Evolutionary conservation across 2,797 vertebrate species (phyloP).

Genomic region (Gobionotothen gibberifrons): DNA sequence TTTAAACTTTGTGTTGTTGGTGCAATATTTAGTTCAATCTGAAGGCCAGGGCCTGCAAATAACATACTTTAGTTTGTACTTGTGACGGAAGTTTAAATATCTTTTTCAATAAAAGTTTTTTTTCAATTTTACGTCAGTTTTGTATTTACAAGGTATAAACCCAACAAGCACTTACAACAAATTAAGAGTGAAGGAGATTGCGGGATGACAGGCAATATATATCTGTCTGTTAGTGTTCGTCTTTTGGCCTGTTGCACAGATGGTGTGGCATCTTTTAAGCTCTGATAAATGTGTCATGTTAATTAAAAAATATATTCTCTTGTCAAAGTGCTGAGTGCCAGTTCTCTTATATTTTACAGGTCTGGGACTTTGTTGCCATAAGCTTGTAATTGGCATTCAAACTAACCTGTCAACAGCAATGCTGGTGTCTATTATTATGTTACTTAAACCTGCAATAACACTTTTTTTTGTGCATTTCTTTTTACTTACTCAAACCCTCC

Average conservation of each 20-base stretch:
- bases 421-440: neutral
- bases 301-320: neutral
- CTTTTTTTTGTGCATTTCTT: conserved; percentile 2
- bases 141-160: neutral
- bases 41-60: neutral
- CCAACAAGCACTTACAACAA: neutral
- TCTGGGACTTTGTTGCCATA: neutral
- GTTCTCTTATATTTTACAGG: neutral
- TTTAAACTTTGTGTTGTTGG: neutral
- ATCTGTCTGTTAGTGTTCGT: neutral
- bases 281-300: conserved; percentile 8
- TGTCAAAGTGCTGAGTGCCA: conserved; percentile 9
- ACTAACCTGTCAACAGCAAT: neutral
- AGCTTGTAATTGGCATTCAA: conserved; percentile 14
- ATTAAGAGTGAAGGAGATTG: neutral
- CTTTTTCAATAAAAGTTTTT: neutral
- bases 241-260: neutral
- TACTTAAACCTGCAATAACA: neutral
- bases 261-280: neutral
- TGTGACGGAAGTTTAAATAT: neutral
- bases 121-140: neutral
- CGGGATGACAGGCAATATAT: neutral
- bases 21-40: neutral
- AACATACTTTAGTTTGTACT: neutral
- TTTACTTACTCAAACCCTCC: conserved; percentile 6